phyloP scores from a whole-genome alignment of 2,888 invertebrate genomes.

The Philereme vetulata region DNA sequence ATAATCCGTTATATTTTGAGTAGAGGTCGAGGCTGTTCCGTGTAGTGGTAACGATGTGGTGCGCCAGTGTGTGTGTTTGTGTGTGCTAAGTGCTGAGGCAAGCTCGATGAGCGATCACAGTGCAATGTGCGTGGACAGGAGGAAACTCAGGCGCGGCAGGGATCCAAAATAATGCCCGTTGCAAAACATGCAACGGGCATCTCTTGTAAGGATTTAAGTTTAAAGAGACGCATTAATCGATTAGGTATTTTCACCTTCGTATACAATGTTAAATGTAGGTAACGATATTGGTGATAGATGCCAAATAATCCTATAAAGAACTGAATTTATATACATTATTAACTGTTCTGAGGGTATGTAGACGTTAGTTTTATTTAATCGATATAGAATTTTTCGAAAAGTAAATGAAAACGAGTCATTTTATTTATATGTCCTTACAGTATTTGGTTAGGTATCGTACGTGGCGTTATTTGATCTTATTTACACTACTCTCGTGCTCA shows the following conservation, averaged over 20 bases:
- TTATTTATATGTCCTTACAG: conserved; percentile 46
- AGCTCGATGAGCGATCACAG: conserved; percentile 37
- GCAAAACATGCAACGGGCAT: conserved; percentile 51
- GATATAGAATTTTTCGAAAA: conserved; percentile 50
- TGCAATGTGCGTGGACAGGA: conserved; percentile 67
- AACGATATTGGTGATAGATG: conserved; percentile 81
- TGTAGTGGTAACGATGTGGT: conserved; percentile 53
- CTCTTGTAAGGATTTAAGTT: conserved; percentile 63
- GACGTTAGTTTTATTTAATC: conserved; percentile 75
- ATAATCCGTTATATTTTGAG: conserved; percentile 35
- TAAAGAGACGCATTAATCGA: conserved; percentile 69
- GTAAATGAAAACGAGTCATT: conserved; percentile 49
- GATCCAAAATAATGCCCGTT: conserved; percentile 52
- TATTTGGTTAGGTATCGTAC: conserved; percentile 35
- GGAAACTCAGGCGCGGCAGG: conserved; percentile 80
- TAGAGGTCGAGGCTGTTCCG: conserved; percentile 52
- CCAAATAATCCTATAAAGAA: conserved; percentile 84
- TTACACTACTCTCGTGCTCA: conserved; percentile 55
- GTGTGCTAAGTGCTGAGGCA: conserved; percentile 22
- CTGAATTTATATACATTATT: conserved; percentile 83
- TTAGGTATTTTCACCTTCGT: conserved; percentile 79
- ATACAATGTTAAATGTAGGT: conserved; percentile 79
- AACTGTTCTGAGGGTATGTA: conserved; percentile 83
- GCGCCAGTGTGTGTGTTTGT: conserved; percentile 41
- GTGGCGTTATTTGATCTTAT: conserved; percentile 29